Evolutionary conservation across 2,797 vertebrate genomes (phyloP).

Genomic region (Heterohyrax brucei): DNA sequence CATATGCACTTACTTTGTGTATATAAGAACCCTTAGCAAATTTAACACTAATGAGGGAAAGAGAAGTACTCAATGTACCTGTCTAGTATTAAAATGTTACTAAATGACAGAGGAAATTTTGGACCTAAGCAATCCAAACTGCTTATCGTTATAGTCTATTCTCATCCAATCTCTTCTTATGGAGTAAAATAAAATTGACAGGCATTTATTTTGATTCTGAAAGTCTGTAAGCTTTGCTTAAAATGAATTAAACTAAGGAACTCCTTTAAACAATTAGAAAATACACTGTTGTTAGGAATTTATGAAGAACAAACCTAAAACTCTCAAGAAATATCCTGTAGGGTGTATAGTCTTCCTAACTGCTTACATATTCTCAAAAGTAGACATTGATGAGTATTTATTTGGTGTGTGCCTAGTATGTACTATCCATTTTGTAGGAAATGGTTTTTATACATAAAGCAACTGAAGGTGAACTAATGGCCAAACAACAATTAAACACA

Average conservation of each 20-base stretch:
- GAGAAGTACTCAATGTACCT: slow-evolving; percentile 6
- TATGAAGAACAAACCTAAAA: slow-evolving; percentile 27
- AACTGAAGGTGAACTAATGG: background rate
- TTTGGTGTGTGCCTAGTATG: background rate
- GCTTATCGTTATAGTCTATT: background rate
- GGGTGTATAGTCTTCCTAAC: background rate
- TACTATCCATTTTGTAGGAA: background rate
- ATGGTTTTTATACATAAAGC: slow-evolving; percentile 7
- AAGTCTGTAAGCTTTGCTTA: slow-evolving; percentile 2
- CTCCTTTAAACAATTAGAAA: slow-evolving; percentile 27
- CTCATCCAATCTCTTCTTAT: background rate
- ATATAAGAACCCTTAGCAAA: slow-evolving; percentile 17
- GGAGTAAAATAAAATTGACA: slow-evolving; percentile 40
- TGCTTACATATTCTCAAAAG: background rate
- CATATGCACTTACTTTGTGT: background rate
- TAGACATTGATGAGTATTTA: background rate
- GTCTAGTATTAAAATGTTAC: slow-evolving; percentile 44
- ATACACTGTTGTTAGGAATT: background rate
- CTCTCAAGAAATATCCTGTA: background rate
- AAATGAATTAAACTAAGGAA: slow-evolving; percentile 31
- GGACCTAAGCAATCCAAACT: background rate
- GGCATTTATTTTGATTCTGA: slow-evolving; percentile 4
- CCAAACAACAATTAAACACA: background rate
- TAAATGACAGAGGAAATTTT: slow-evolving; percentile 18
- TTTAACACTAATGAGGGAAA: slow-evolving; percentile 26